These are phyloP conservation scores for Bombus polaris DNA, from an alignment of 1,140 invertebrate species.

Conservation along the genomic window DNA sequence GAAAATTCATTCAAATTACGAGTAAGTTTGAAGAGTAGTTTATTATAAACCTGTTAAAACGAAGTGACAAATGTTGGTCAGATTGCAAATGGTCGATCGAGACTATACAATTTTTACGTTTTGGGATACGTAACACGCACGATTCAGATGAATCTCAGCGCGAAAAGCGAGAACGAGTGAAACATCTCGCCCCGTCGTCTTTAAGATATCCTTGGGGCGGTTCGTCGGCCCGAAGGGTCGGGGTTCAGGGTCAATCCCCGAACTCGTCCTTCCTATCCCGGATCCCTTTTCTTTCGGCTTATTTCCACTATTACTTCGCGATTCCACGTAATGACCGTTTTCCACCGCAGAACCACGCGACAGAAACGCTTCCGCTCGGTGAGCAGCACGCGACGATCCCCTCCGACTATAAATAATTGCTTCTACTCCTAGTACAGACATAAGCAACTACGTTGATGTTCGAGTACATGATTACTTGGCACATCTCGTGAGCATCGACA, in stretches of 20 bases:
- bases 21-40: no score
- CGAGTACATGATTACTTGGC: background rate
- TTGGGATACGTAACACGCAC: no score
- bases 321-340: conserved; percentile 27
- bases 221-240: conserved; percentile 24
- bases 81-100: no score
- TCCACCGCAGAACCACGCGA: background rate
- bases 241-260: conserved; percentile 44
- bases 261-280: conserved; percentile 11
- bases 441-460: background rate
- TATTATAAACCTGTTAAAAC: no score
- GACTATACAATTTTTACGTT: no score
- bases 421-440: background rate
- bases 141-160: background rate
- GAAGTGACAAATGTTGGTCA: no score
- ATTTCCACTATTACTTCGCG: conserved; percentile 29
- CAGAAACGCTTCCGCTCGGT: background rate
- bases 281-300: conserved; percentile 1
- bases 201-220: conserved; percentile 50
- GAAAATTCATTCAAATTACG: no score
- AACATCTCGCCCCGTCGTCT: conserved; percentile 32
- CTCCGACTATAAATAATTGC: background rate
- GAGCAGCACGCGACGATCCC: background rate
- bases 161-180: background rate
- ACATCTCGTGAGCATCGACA: background rate